Evolutionary conservation across 2,888 invertebrate species (phyloP).

Genomic region (Macrophya alboannulata): DNA sequence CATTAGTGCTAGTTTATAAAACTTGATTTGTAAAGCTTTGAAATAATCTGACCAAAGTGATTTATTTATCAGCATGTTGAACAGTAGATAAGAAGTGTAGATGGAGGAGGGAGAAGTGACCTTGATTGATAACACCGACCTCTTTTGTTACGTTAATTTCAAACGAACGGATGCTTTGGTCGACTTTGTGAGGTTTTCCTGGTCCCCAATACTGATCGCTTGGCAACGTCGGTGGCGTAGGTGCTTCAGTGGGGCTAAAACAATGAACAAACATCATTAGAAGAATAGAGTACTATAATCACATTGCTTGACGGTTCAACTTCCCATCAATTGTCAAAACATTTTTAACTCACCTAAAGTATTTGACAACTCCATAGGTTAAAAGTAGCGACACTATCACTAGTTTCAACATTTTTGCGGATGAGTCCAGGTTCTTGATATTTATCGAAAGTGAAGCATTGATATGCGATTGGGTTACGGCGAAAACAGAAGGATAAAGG

Average conservation of each 20-base stretch:
- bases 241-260: constrained; percentile 60
- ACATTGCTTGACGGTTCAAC: too few relatives aligned
- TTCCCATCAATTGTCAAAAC: not conserved
- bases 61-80: not conserved
- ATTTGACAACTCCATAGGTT: constrained; percentile 50
- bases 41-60: not conserved
- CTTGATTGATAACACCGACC: constrained; percentile 78
- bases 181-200: constrained; percentile 80
- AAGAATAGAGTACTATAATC: too few relatives aligned
- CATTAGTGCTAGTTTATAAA: not conserved
- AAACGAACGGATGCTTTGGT: constrained; percentile 83
- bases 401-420: constrained; percentile 64
- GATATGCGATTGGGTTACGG: not conserved
- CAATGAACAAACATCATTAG: not conserved
- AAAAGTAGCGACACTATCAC: constrained; percentile 60
- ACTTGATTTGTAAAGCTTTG: not conserved
- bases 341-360: constrained; percentile 57
- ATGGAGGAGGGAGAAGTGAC: not conserved
- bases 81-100: not conserved
- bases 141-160: constrained; percentile 84
- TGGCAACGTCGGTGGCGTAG: constrained; percentile 64
- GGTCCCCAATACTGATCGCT: constrained; percentile 84
- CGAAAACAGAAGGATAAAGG: not conserved
- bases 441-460: not conserved
- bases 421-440: not conserved